phyloP scores from a whole-genome alignment of 2,888 invertebrate species.

The Eilema griseolum region DNA sequence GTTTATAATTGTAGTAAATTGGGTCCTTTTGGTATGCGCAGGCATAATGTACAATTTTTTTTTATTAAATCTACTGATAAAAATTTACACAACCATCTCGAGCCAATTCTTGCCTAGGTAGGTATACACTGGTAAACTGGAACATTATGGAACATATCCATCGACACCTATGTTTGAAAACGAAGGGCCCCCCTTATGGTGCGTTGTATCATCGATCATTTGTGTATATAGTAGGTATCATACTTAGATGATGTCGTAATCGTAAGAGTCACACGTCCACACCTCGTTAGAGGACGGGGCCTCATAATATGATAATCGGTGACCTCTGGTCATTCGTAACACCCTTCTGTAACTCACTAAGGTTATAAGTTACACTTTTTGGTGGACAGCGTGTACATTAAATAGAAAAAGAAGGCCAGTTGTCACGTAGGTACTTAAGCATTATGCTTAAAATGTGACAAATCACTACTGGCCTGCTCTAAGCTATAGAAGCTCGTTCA shows the following conservation, averaged over 20 bases:
- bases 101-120: conserved; percentile 20
- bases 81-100: not conserved
- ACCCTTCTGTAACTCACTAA: conserved; percentile 4
- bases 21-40: too few relatives aligned
- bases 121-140: conserved; percentile 21
- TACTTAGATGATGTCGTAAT: conserved; percentile 6
- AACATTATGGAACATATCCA: conserved; percentile 56
- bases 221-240: conserved; percentile 23
- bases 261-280: not conserved
- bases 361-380: not conserved
- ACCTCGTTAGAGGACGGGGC: not conserved
- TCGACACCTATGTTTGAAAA: conserved; percentile 67
- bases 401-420: not conserved
- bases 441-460: not conserved
- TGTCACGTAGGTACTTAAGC: not conserved
- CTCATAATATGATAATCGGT: not conserved
- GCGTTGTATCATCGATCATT: conserved; percentile 21
- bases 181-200: conserved; percentile 55
- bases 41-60: not conserved
- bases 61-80: not conserved
- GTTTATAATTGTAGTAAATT: too few relatives aligned
- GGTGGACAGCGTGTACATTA: too few relatives aligned
- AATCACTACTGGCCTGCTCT: not conserved
- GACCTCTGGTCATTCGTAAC: not conserved
- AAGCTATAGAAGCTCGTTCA: not conserved